Evolutionary conservation across 2,888 invertebrate genomes (phyloP).

Genomic region (Limnephilus rhombicus): DNA sequence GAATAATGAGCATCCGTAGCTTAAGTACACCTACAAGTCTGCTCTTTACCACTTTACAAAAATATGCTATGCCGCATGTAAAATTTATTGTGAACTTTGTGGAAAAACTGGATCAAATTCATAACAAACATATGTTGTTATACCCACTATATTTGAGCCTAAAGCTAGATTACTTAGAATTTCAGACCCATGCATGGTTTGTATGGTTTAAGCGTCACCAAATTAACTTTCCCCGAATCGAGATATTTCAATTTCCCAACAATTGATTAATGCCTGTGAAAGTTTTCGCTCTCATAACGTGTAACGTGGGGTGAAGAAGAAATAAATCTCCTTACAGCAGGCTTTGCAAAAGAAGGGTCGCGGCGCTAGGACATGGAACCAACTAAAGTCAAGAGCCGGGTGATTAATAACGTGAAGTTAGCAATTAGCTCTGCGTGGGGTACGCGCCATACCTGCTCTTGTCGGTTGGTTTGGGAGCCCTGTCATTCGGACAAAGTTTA

Average conservation of each 20-base stretch:
- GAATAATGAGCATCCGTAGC: no score
- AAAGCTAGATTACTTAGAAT: not conserved
- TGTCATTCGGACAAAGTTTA: not conserved
- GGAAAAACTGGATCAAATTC: no score
- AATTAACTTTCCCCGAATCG: not conserved
- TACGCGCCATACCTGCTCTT: not conserved
- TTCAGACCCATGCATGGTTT: not conserved
- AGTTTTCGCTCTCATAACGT: slow-evolving; percentile 7
- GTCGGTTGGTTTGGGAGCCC: not conserved
- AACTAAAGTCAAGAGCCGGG: slow-evolving; percentile 20
- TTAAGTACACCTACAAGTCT: no score
- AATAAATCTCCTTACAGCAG: slow-evolving; percentile 2
- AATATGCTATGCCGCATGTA: no score
- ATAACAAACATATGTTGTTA: no score
- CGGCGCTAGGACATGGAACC: not conserved
- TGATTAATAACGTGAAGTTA: slow-evolving; percentile 23
- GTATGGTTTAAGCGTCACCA: not conserved
- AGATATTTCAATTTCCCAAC: not conserved
- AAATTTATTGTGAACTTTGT: no score
- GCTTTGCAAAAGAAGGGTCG: slow-evolving; percentile 1
- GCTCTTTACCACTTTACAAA: no score
- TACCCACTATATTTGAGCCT: not conserved
- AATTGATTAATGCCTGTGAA: slow-evolving; percentile 25
- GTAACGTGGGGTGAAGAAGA: not conserved
- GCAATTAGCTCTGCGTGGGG: slow-evolving; percentile 4